Evolutionary conservation across 2,888 invertebrate species (phyloP).

Genomic region (Argyresthia goedartella): DNA sequence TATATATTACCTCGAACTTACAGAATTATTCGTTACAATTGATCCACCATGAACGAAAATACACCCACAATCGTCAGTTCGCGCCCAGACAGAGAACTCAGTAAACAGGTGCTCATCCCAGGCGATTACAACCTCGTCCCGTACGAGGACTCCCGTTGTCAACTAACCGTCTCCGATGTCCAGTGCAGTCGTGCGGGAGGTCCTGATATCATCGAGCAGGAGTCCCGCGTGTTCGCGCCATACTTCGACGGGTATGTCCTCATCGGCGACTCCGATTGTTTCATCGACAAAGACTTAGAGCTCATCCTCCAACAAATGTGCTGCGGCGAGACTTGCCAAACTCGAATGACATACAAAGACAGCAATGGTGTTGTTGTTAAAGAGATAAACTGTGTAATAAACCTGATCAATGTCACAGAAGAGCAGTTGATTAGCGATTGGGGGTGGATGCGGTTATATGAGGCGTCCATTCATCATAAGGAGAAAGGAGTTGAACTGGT

Average conservation of each 20-base stretch:
- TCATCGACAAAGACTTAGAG: slow-evolving; percentile 66
- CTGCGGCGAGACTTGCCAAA: slow-evolving; percentile 48
- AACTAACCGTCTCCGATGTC: slow-evolving; percentile 38
- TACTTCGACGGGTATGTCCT: slow-evolving; percentile 52
- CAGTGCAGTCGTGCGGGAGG: slow-evolving; percentile 31
- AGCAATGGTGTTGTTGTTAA: slow-evolving; percentile 27
- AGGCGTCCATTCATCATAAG: slow-evolving; percentile 63
- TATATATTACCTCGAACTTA: no score
- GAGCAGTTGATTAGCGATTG: slow-evolving; percentile 68
- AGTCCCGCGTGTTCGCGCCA: slow-evolving; percentile 39
- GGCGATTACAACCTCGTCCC: slow-evolving; percentile 53
- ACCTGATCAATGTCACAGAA: slow-evolving; percentile 47
- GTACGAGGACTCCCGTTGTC: slow-evolving; percentile 56
- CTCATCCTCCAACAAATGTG: slow-evolving; percentile 67
- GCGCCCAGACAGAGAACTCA: slow-evolving; percentile 44
- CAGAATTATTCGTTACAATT: no score
- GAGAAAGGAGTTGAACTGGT: slow-evolving; percentile 75
- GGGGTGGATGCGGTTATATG: slow-evolving; percentile 66
- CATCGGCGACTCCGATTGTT: slow-evolving; percentile 59
- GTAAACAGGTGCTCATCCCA: slow-evolving; percentile 40
- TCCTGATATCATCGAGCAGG: slow-evolving; percentile 33
- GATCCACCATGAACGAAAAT: no score
- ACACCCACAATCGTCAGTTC: slow-evolving; percentile 24
- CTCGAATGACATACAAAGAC: slow-evolving; percentile 43
- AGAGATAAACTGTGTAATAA: slow-evolving; percentile 48